Evolutionary conservation across 92 coral and sea anemone species (phyloP), one percentile per base, ranked within the genome.

Genomic region (Bergia sp.): DNA sequence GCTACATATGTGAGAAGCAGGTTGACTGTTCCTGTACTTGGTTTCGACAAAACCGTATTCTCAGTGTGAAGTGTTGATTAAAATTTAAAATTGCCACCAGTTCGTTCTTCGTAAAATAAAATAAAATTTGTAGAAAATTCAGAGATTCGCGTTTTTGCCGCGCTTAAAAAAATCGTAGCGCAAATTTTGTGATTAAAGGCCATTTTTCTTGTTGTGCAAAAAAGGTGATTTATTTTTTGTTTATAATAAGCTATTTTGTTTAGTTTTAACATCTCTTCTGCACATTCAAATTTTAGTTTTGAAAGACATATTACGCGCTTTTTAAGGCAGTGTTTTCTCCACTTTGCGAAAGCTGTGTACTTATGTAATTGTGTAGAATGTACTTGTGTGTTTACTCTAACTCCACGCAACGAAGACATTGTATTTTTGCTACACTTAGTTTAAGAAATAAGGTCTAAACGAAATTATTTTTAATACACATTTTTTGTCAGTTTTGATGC

Each of bases 1-100:
- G 20, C 21, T 67, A 41, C 44, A n/a, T 1, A 5, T 10, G 37
- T 2, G n/a, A 29, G 36, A 40, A 3, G 15, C 47, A 7, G 38
- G 20, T 64, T 18, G 16, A 82, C 38, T 84, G 65, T 45, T 84
- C 65, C 78, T 37, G 78, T 66, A 10, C 40, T 43, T 40, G 47
- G 37, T 10, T 71, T 45, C 15, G 12, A 18, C 15, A 71, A 84
- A 84, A 84, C 20, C 13, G 38, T 43, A 20, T 38, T 84, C 42
- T 45, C 45, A 43, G 79, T 44, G 66, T 44, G 41, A 84, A 67
- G 43, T 12, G 5, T 3, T 64, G 37, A 69, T 83, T 84, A 84
- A 84, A 69, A 1, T 43, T 84, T 84, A 44, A 84, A 44, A 23
- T 72, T 44, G 65, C 87, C 87, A 84, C 87, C 87, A 36, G 87